Evolutionary conservation across 2,797 vertebrate genomes (phyloP).

Genomic region (Diplodus puntazzo): DNA sequence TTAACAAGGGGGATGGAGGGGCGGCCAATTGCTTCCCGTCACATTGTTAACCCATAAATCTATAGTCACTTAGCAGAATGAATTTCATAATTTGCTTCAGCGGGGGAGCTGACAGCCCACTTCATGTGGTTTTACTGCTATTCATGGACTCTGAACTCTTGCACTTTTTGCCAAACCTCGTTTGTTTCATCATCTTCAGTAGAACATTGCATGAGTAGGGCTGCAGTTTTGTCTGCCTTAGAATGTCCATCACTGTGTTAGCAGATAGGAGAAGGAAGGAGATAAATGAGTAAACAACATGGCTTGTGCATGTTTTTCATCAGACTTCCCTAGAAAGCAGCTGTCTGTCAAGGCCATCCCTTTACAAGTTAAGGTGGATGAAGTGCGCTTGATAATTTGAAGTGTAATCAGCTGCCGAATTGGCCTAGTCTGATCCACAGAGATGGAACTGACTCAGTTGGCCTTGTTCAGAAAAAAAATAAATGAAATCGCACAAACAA

Average conservation of each 20-base stretch:
- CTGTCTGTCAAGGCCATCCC: constrained; percentile 1
- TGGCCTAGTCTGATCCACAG: constrained; percentile 14
- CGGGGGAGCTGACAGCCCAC: background rate
- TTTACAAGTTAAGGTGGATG: constrained; percentile 10
- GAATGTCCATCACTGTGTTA: background rate
- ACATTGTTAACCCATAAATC: constrained; percentile 52
- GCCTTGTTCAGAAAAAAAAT: constrained; percentile 11
- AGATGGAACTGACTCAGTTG: constrained; percentile 8
- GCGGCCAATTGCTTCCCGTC: constrained; percentile 18
- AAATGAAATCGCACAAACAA: background rate
- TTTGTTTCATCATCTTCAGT: background rate
- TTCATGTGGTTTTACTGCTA: background rate
- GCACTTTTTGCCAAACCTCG: background rate
- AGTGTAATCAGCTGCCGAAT: constrained; percentile 22
- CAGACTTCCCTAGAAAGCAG: background rate
- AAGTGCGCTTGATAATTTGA: constrained; percentile 16
- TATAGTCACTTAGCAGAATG: constrained; percentile 28
- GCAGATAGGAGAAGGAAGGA: background rate
- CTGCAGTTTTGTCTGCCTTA: background rate
- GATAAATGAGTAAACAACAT: background rate
- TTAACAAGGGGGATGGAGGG: constrained; percentile 51
- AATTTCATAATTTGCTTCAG: constrained; percentile 27
- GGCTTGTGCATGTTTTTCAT: constrained; percentile 7
- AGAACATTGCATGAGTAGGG: background rate
- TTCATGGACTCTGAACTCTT: constrained; percentile 20